These are phyloP conservation scores for Tiliacea citrago DNA, from an alignment of 2,888 invertebrate species.

Conservation along the genomic window DNA sequence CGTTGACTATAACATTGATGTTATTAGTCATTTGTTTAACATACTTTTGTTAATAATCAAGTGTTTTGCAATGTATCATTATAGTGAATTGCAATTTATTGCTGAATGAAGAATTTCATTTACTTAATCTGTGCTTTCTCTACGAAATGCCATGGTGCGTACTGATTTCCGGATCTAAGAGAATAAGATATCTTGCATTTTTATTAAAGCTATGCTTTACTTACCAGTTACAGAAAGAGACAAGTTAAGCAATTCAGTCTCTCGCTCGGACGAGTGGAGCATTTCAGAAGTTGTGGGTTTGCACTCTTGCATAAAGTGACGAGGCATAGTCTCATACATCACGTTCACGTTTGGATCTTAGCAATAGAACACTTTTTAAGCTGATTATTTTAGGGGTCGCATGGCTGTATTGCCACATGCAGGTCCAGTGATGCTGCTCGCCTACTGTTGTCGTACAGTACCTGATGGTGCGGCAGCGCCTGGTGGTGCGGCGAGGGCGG, in stretches of 20 bases:
- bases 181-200: not conserved
- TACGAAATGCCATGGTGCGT: not conserved
- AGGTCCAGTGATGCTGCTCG: not conserved
- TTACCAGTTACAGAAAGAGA: not conserved
- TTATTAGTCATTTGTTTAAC: not conserved
- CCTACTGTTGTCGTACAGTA: no score
- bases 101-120: not conserved
- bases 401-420: no score
- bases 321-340: no score
- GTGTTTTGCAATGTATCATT: not conserved
- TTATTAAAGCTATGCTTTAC: not conserved
- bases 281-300: not conserved
- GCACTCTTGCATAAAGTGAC: not conserved
- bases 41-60: not conserved
- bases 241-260: not conserved
- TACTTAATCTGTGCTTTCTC: not conserved
- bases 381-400: not conserved
- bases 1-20: constrained; percentile 59
- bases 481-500: no score
- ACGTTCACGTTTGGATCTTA: not conserved
- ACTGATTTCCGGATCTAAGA: not conserved
- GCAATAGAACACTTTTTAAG: not conserved
- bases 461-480: no score
- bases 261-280: not conserved
- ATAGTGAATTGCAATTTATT: not conserved